phyloP scores from a whole-genome alignment of 1,140 invertebrate genomes.

The Halesus radiatus region DNA sequence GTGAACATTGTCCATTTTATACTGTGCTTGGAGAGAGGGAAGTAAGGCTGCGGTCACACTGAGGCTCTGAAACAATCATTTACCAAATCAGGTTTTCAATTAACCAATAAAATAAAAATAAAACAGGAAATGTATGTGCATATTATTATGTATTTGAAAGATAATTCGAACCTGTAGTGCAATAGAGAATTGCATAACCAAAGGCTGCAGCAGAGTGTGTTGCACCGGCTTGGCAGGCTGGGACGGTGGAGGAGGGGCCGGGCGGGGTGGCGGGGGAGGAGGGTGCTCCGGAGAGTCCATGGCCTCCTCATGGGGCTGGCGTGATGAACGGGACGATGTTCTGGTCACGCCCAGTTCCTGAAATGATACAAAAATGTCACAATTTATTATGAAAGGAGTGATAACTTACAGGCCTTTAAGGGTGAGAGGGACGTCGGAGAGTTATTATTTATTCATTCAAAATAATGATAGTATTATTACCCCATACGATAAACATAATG shows the following conservation, averaged over 20 bases:
- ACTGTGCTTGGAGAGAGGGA: conserved; percentile 95
- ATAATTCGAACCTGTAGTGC: conserved; percentile 83
- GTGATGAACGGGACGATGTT: conserved; percentile 80
- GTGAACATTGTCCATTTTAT: conserved; percentile 95
- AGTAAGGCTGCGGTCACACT: conserved; percentile 93
- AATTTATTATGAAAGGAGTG: too few species aligned
- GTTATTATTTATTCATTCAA: too few species aligned
- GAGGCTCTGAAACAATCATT: conserved; percentile 74
- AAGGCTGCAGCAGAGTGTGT: conserved; percentile 77
- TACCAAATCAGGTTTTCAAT: too few species aligned
- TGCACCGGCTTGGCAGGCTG: conserved; percentile 55
- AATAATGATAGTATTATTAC: too few species aligned
- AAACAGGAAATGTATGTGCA: too few species aligned
- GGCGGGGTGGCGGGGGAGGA: conserved; percentile 62
- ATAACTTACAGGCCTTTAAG: too few species aligned
- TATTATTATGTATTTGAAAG: too few species aligned
- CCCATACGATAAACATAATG: too few species aligned
- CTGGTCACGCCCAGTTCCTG: conserved; percentile 84
- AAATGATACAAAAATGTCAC: neutral
- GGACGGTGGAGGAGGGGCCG: conserved; percentile 61
- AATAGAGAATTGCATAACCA: conserved; percentile 89
- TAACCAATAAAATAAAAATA: too few species aligned
- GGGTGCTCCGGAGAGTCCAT: conserved; percentile 70
- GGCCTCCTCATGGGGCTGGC: conserved; percentile 71
- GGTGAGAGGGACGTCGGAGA: too few species aligned